phyloP scores from a whole-genome alignment of 2,888 invertebrate species.

The Congeria kusceri region DNA sequence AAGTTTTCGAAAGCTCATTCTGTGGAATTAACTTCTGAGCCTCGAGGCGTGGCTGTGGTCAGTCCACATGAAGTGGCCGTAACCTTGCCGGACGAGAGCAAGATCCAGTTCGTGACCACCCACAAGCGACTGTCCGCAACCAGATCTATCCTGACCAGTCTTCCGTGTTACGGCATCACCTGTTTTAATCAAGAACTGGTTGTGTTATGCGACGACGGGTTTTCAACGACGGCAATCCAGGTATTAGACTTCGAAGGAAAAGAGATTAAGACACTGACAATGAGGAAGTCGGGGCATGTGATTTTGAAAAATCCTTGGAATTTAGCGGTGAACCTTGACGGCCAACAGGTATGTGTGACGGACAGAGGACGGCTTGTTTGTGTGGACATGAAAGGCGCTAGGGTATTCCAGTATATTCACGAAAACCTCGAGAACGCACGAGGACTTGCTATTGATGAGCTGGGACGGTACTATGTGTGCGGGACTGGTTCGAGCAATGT shows the following conservation, averaged over 20 bases:
- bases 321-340: slow-evolving; percentile 52
- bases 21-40: slow-evolving; percentile 45
- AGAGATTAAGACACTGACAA: slow-evolving; percentile 35
- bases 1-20: slow-evolving; percentile 41
- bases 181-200: slow-evolving; percentile 47
- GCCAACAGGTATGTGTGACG: slow-evolving; percentile 56
- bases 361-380: slow-evolving; percentile 54
- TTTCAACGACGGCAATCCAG: slow-evolving; percentile 48
- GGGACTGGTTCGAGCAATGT: slow-evolving; percentile 55
- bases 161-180: slow-evolving; percentile 58
- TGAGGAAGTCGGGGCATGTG: slow-evolving; percentile 42
- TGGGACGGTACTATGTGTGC: slow-evolving; percentile 58
- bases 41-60: slow-evolving; percentile 44
- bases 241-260: slow-evolving; percentile 52
- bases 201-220: slow-evolving; percentile 59
- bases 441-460: slow-evolving; percentile 45
- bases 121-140: slow-evolving; percentile 39
- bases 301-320: slow-evolving; percentile 54
- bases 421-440: slow-evolving; percentile 46
- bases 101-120: slow-evolving; percentile 53
- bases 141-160: slow-evolving; percentile 51
- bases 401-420: slow-evolving; percentile 50
- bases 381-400: slow-evolving; percentile 42
- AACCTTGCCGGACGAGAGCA: slow-evolving; percentile 59
- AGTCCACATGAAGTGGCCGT: slow-evolving; percentile 62